A percentile compares a stretch with the other conserved stretches of the same genome.
These are phyloP conservation scores for Luscinia megarhynchos DNA, from an alignment of 2,797 vertebrate genomes.

Conservation along the genomic window DNA sequence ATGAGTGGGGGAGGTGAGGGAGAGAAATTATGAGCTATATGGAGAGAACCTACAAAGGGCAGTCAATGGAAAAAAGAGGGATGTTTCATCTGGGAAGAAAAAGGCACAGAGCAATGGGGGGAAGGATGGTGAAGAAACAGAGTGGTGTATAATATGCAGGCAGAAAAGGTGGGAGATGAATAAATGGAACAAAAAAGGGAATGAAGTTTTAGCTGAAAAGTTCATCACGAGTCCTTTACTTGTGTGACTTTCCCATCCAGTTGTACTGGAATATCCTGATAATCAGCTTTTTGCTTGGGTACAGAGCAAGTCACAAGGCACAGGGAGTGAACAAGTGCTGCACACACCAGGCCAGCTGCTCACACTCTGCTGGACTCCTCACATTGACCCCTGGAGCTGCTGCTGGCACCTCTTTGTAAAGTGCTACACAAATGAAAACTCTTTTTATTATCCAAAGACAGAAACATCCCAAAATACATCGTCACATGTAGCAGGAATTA, in stretches of 20 bases:
- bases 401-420: background rate
- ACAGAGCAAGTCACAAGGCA: background rate
- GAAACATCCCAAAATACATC: background rate
- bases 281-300: background rate
- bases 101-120: background rate
- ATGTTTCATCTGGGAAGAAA: conserved; percentile 20
- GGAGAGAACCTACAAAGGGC: background rate
- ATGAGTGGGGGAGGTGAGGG: background rate
- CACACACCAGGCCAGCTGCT: background rate
- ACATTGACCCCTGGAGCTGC: background rate
- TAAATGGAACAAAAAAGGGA: background rate
- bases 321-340: background rate
- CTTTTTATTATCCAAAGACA: background rate
- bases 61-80: conserved; percentile 3
- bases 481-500: background rate
- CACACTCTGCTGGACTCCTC: background rate
- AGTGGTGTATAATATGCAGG: background rate
- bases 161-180: background rate
- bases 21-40: background rate
- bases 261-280: background rate
- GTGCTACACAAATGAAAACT: background rate
- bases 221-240: background rate
- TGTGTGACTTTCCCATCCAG: background rate
- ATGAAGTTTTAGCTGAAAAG: conserved; percentile 3
- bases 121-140: background rate